A percentile compares a stretch with the other conserved stretches of the same genome.
Evolutionary conservation across 1,140 invertebrate genomes (phyloP).

Genomic region (Drosophila leontia): DNA sequence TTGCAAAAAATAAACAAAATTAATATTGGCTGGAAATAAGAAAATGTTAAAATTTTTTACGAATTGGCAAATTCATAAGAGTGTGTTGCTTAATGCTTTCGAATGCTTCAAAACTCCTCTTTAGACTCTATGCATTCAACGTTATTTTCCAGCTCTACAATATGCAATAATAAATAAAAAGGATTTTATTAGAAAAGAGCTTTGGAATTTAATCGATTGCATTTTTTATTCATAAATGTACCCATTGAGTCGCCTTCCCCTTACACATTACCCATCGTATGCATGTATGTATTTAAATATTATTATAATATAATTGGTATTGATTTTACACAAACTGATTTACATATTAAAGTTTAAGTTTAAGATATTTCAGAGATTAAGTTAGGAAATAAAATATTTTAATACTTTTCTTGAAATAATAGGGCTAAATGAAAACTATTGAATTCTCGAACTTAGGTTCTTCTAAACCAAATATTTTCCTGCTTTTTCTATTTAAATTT

Average conservation of each 20-base stretch:
- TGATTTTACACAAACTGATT: neutral
- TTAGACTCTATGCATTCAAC: slow-evolving; percentile 7
- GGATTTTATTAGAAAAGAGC: slow-evolving; percentile 9
- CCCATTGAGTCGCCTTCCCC: neutral
- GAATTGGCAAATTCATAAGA: slow-evolving; percentile 63
- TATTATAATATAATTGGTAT: neutral
- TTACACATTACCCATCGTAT: slow-evolving; percentile 5
- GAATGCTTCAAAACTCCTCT: slow-evolving; percentile 29
- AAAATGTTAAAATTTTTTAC: slow-evolving; percentile 28
- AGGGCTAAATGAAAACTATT: neutral
- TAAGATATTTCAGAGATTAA: neutral
- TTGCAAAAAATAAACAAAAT: slow-evolving; percentile 22
- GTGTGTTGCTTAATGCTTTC: slow-evolving; percentile 66
- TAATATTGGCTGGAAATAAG: slow-evolving; percentile 31
- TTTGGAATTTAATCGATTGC: slow-evolving; percentile 46
- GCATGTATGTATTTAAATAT: slow-evolving; percentile 27
- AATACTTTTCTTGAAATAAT: too few species aligned
- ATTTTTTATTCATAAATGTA: slow-evolving; percentile 7
- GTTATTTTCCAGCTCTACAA: slow-evolving; percentile 38
- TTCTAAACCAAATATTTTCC: too few species aligned
- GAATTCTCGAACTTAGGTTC: too few species aligned
- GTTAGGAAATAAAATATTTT: neutral
- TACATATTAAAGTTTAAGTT: neutral
- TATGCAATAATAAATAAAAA: slow-evolving; percentile 4
- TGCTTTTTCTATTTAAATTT: too few species aligned